These are phyloP conservation scores for Caenorhabditis imperialis DNA, from an alignment of 2,888 invertebrate species.

Conservation along the genomic window DNA sequence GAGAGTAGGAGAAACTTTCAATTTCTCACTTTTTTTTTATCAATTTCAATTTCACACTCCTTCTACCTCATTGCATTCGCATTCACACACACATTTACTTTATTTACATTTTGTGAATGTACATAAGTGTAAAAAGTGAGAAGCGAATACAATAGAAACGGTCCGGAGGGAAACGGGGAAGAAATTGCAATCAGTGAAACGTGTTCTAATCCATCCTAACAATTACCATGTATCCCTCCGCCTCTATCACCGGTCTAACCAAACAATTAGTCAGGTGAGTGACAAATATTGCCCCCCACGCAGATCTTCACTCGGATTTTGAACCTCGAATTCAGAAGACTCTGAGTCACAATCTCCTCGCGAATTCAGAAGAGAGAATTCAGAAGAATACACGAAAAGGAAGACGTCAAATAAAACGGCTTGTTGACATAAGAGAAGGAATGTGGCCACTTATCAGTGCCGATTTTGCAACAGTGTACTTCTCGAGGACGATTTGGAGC, in stretches of 20 bases:
- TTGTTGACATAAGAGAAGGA: constrained; percentile 34
- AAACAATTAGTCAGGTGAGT: constrained; percentile 54
- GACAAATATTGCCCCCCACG: constrained; percentile 46
- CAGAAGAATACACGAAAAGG: constrained; percentile 2
- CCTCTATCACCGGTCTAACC: constrained; percentile 51
- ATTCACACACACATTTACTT: constrained; percentile 42
- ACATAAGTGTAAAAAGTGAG: constrained; percentile 11
- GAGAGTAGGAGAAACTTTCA: constrained; percentile 42
- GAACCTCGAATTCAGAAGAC: too few species aligned
- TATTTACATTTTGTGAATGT: constrained; percentile 8
- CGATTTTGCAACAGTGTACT: too few species aligned
- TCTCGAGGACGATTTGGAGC: too few species aligned
- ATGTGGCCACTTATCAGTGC: too few species aligned
- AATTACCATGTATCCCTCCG: constrained; percentile 38
- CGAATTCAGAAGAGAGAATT: constrained; percentile 3
- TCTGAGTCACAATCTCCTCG: too few species aligned
- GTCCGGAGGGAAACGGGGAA: not conserved
- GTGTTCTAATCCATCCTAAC: constrained; percentile 46
- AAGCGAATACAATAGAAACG: constrained; percentile 3
- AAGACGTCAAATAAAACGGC: too few species aligned
- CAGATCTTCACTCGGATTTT: too few species aligned
- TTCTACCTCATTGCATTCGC: constrained; percentile 56
- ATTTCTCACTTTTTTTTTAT: constrained; percentile 43
- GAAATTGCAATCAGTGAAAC: constrained; percentile 48
- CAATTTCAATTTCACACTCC: constrained; percentile 27